These are phyloP conservation scores for Erebia palarica DNA, from an alignment of 2,888 invertebrate species.

Conservation along the genomic window DNA sequence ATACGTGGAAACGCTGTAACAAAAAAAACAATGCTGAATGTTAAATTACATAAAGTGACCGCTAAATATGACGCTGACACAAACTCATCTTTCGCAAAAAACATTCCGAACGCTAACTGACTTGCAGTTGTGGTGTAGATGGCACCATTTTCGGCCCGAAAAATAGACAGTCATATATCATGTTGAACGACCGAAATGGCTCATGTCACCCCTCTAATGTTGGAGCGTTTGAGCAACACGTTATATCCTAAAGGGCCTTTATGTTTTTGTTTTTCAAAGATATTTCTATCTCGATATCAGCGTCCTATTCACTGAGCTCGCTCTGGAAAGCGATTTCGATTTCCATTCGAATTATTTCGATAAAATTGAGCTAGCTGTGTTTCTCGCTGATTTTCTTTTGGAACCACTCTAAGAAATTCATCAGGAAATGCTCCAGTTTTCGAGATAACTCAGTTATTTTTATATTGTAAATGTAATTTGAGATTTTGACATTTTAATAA, in stretches of 20 bases:
- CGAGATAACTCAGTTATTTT: no score
- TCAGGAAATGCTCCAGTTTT: no score
- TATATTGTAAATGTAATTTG: no score
- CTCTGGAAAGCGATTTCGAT: background rate
- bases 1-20: background rate
- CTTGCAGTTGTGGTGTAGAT: constrained; percentile 15
- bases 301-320: background rate
- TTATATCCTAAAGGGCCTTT: constrained; percentile 21
- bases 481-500: no score
- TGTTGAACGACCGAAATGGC: constrained; percentile 24
- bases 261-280: constrained; percentile 35
- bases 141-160: constrained; percentile 20
- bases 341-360: background rate
- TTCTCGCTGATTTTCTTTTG: no score
- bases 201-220: constrained; percentile 25
- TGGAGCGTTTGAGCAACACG: constrained; percentile 14
- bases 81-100: constrained; percentile 13
- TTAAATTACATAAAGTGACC: background rate
- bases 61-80: background rate
- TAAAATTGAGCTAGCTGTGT: background rate
- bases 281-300: constrained; percentile 30
- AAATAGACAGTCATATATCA: constrained; percentile 27
- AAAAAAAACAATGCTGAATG: background rate
- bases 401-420: no score
- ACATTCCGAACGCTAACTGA: constrained; percentile 18